These are phyloP conservation scores for Trypoxylus dichotomus DNA, from an alignment of 1,140 invertebrate species.

Conservation along the genomic window DNA sequence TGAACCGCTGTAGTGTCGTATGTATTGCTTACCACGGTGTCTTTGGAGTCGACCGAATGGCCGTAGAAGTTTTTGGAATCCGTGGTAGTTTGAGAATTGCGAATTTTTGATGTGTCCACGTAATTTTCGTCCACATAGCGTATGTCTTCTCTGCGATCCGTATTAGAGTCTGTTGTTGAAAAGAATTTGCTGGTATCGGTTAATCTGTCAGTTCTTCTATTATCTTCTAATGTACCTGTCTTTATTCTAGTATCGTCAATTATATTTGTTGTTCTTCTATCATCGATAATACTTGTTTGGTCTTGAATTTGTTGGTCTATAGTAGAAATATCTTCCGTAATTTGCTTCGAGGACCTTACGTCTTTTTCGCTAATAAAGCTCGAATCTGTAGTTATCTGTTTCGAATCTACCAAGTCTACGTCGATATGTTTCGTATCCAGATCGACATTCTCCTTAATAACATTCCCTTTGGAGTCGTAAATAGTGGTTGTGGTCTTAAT, in stretches of 20 bases:
- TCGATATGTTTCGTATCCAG: conserved; percentile 37
- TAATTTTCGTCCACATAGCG: conserved; percentile 40
- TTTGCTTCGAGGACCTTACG: neutral
- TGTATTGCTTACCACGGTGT: conserved; percentile 43
- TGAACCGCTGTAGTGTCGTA: conserved; percentile 48
- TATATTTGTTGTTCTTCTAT: too few species aligned
- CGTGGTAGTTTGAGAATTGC: conserved; percentile 39
- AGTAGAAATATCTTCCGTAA: conserved; percentile 9
- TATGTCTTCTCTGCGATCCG: neutral
- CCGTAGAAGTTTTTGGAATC: conserved; percentile 48
- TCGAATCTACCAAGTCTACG: neutral
- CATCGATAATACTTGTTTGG: too few species aligned
- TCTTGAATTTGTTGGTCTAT: too few species aligned
- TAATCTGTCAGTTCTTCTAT: neutral
- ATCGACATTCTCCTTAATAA: conserved; percentile 45
- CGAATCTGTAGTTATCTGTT: neutral
- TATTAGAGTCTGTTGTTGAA: neutral
- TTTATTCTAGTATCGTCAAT: neutral
- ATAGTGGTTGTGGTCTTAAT: conserved; percentile 47
- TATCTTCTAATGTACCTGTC: neutral
- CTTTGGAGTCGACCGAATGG: conserved; percentile 41
- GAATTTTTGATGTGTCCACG: conserved; percentile 39
- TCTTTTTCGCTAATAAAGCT: neutral
- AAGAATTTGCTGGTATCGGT: neutral
- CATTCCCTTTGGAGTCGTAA: conserved; percentile 50